Evolutionary conservation across 2,888 invertebrate genomes (phyloP).

Genomic region (Eilema sororculum): DNA sequence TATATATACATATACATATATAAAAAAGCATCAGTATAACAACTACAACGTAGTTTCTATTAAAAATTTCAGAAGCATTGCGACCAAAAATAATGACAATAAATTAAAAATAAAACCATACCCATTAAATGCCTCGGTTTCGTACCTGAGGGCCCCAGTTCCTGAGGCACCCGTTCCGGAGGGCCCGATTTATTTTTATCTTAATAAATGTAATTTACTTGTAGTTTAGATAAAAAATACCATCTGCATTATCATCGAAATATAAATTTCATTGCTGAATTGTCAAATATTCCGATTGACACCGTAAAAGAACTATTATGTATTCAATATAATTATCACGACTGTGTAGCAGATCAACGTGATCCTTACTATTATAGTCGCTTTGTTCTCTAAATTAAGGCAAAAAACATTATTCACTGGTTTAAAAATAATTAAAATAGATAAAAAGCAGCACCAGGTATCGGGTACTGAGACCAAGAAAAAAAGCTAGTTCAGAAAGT

Average conservation of each 20-base stretch:
- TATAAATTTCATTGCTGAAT: conserved; percentile 35
- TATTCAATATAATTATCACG: conserved; percentile 10
- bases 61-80: conserved; percentile 29
- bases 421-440: neutral
- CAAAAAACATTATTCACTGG: neutral
- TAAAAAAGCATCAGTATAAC: conserved; percentile 16
- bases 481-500: no score
- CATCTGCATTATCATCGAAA: conserved; percentile 43
- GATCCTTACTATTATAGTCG: neutral
- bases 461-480: neutral
- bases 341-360: conserved; percentile 1
- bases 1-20: neutral
- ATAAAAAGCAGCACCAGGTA: neutral
- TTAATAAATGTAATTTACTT: no score
- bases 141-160: no score
- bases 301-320: conserved; percentile 20
- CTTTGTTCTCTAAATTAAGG: neutral
- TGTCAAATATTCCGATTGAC: conserved; percentile 34
- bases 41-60: conserved; percentile 19
- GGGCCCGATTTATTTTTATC: no score
- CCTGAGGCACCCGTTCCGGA: no score
- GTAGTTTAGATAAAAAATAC: no score
- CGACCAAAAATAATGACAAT: conserved; percentile 51
- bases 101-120: conserved; percentile 41
- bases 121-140: conserved; percentile 31